These are phyloP conservation scores for Odontocerum albicorne DNA, from an alignment of 2,888 invertebrate species.

Conservation along the genomic window DNA sequence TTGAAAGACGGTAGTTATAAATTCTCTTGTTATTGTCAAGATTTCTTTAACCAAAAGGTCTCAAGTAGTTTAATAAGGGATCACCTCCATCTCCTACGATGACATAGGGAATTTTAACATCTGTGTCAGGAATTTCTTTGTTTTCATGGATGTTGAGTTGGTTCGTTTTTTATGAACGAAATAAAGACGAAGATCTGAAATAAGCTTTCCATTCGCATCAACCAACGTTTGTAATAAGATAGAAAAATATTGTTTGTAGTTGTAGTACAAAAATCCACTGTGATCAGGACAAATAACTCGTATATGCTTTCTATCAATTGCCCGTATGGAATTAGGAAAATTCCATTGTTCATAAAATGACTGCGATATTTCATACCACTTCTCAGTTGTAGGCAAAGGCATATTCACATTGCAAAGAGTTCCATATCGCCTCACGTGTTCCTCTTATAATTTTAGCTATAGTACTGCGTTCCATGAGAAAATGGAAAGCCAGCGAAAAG, in stretches of 20 bases:
- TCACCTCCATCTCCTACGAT: conserved; percentile 8
- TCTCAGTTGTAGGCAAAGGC: background rate
- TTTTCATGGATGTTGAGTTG: no score
- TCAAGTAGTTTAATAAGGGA: conserved; percentile 4
- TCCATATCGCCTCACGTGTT: background rate
- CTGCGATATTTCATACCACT: background rate
- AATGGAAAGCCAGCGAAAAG: no score
- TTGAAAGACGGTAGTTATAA: background rate
- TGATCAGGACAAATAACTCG: background rate
- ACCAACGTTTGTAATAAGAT: background rate
- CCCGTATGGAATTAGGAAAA: background rate
- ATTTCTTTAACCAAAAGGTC: conserved; percentile 5
- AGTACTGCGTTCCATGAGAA: background rate
- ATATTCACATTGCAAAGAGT: background rate
- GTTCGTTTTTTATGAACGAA: background rate
- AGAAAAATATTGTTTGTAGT: background rate
- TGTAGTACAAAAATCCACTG: background rate
- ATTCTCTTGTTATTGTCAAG: no score
- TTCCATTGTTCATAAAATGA: no score
- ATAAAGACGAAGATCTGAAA: conserved; percentile 8
- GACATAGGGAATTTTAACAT: no score
- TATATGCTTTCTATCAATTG: background rate
- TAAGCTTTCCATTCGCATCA: background rate
- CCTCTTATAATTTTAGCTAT: background rate
- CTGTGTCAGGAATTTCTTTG: conserved; percentile 1